Conservation (phyloP, 2,113 vertebrate genomes). For the Platichthys stellatus region DNA sequence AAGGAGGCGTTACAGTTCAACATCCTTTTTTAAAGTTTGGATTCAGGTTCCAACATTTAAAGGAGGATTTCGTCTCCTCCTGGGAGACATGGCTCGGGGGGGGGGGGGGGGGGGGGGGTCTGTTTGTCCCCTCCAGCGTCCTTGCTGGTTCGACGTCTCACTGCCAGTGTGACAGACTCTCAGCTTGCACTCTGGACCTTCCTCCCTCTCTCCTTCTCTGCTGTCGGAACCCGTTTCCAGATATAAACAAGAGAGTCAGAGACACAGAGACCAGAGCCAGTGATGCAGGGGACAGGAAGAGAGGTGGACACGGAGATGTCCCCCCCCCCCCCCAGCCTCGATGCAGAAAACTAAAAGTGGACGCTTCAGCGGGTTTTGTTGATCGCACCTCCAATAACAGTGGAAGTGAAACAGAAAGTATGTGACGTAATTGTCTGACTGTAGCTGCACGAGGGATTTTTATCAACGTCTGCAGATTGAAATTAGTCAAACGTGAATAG, state of each 20-base stretch:
- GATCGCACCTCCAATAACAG: not conserved
- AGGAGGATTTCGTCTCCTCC: too few species aligned
- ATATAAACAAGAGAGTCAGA: slow-evolving; percentile 34
- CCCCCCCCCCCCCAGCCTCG: not conserved
- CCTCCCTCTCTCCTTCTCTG: slow-evolving; percentile 1
- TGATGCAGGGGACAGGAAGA: slow-evolving; percentile 36
- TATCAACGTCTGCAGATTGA: too few species aligned
- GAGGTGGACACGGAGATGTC: not conserved
- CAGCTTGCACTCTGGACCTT: not conserved
- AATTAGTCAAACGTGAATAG: too few species aligned
- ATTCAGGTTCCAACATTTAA: too few species aligned
- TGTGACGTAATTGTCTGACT: too few species aligned
- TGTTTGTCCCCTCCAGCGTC: not conserved
- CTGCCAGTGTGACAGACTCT: slow-evolving; percentile 23
- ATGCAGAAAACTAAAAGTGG: not conserved
- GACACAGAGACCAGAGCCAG: slow-evolving; percentile 11
- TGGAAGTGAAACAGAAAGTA: not conserved
- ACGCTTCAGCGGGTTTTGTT: not conserved
- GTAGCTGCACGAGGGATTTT: too few species aligned
- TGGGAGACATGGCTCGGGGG: too few species aligned
- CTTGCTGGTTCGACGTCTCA: slow-evolving; percentile 2
- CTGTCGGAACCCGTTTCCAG: slow-evolving; percentile 12
- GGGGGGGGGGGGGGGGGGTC: not conserved
- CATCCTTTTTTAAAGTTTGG: too few species aligned
- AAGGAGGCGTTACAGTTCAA: too few species aligned